phyloP scores from a whole-genome alignment of 2,797 vertebrate genomes.

The Dicrostonyx torquatus region DNA sequence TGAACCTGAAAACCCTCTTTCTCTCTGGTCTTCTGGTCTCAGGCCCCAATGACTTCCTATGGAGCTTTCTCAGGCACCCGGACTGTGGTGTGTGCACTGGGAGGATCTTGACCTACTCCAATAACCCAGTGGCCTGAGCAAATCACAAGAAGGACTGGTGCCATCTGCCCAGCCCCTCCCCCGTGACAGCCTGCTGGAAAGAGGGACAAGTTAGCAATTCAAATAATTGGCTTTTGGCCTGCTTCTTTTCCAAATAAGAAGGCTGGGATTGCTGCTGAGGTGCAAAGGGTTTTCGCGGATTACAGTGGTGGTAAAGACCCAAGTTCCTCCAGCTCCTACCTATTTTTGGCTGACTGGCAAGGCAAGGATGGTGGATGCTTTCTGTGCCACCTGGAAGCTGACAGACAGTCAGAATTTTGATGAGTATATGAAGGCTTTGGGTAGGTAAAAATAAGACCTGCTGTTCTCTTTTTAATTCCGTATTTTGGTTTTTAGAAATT shows the following conservation, averaged over 20 bases:
- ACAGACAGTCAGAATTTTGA: constrained; percentile 95
- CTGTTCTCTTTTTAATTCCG: background rate
- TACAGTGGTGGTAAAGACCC: background rate
- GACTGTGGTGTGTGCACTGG: background rate
- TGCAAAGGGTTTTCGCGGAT: background rate
- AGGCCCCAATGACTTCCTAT: constrained; percentile 21
- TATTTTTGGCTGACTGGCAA: background rate
- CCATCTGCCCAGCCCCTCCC: background rate
- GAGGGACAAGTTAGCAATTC: constrained; percentile 63
- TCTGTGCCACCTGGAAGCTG: constrained; percentile 96
- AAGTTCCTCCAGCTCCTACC: background rate
- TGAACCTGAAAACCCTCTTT: constrained; percentile 57
- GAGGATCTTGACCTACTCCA: constrained; percentile 70
- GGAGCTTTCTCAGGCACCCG: constrained; percentile 56
- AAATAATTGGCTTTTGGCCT: constrained; percentile 70
- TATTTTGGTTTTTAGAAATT: background rate
- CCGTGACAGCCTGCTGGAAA: constrained; percentile 62
- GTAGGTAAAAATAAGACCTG: constrained; percentile 85
- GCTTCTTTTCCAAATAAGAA: constrained; percentile 75
- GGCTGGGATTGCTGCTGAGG: background rate
- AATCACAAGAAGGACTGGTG: constrained; percentile 70
- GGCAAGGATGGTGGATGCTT: constrained; percentile 93
- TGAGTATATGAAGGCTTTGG: constrained; percentile 95
- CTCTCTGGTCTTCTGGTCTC: background rate
- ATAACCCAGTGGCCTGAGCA: constrained; percentile 84